Conservation (phyloP, 2,888 invertebrate genomes). For the Steinernema scapterisci region DNA sequence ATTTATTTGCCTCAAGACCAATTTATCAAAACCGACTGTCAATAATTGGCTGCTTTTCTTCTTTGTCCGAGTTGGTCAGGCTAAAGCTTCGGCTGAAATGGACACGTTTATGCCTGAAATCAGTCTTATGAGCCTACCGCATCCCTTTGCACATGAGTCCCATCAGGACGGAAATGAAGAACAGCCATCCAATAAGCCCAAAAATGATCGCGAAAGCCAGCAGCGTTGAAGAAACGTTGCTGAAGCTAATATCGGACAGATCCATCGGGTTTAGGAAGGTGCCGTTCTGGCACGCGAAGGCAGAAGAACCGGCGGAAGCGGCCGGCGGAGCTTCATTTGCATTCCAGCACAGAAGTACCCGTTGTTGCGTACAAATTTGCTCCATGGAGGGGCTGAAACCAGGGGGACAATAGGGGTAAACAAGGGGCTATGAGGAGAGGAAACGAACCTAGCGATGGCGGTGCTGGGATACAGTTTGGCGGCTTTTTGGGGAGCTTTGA, state of each 20-base stretch:
- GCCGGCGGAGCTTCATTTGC: neutral
- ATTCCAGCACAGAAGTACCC: neutral
- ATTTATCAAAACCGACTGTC: neutral
- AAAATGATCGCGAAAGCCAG: neutral
- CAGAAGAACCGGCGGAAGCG: no score
- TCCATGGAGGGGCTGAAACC: neutral
- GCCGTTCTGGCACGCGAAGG: no score
- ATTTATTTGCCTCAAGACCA: neutral
- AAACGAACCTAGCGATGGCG: neutral
- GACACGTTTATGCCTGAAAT: neutral
- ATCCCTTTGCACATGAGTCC: neutral
- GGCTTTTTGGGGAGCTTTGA: neutral
- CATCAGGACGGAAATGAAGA: conserved; percentile 12
- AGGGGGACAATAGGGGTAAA: no score
- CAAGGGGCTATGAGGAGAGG: neutral
- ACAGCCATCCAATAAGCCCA: conserved; percentile 17
- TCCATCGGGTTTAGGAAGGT: neutral
- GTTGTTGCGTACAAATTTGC: neutral
- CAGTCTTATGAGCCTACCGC: neutral
- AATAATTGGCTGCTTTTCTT: conserved; percentile 9
- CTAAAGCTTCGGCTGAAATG: neutral
- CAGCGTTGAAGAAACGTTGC: neutral
- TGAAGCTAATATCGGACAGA: neutral
- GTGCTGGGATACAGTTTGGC: conserved; percentile 13
- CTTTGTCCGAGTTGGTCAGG: neutral